phyloP scores from a whole-genome alignment of 2,113 vertebrate genomes.

The Tupaia chinensis region DNA sequence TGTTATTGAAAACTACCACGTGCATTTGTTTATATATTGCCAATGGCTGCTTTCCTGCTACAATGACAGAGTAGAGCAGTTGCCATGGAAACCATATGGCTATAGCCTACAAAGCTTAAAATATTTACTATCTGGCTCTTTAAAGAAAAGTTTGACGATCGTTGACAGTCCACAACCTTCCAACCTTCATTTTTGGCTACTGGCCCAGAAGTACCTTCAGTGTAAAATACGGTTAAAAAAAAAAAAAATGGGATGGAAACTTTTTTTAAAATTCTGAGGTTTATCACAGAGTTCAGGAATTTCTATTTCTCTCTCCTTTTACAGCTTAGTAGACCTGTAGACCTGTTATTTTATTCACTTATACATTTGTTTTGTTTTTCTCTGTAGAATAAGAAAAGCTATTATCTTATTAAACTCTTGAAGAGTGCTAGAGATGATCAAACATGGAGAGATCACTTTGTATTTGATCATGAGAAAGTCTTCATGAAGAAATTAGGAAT shows the following conservation, averaged over 20 bases:
- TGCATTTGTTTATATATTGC: background rate
- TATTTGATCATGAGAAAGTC: background rate
- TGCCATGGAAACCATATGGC: background rate
- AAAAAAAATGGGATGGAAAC: background rate
- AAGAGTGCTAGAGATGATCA: background rate
- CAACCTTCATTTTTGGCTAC: background rate
- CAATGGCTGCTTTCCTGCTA: background rate
- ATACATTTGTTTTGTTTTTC: background rate
- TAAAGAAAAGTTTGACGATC: background rate
- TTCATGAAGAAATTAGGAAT: slow-evolving; percentile 16
- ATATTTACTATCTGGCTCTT: background rate
- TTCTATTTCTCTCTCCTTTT: background rate
- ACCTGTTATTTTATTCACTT: background rate
- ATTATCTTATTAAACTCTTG: background rate
- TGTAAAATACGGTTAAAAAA: background rate
- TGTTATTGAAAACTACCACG: background rate
- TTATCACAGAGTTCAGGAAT: background rate
- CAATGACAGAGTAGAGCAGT: background rate
- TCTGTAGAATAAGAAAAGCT: background rate
- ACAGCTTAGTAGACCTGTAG: background rate
- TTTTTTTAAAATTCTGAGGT: background rate
- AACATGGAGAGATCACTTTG: background rate
- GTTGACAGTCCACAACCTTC: background rate
- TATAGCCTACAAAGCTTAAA: background rate
- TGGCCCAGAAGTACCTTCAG: background rate